phyloP scores from a whole-genome alignment of 1,140 invertebrate genomes.

The Yoshiicerus persimilis region DNA sequence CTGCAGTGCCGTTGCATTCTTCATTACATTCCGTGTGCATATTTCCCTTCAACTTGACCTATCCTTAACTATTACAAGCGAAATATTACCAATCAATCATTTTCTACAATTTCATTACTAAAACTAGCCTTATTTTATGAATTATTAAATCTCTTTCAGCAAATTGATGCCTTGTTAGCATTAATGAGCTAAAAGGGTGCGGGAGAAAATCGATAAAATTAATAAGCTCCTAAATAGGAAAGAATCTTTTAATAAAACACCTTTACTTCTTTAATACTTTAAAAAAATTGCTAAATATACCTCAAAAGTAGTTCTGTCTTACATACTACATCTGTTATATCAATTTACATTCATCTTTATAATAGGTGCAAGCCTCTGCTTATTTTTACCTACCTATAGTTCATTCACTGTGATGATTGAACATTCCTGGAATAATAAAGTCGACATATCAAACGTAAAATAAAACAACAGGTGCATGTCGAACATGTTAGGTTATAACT shows the following conservation, averaged over 20 bases:
- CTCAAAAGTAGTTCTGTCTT: background rate
- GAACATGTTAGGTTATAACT: conserved; percentile 32
- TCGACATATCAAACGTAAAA: background rate
- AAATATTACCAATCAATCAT: background rate
- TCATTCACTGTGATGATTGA: background rate
- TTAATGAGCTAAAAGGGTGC: background rate
- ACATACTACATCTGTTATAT: no score
- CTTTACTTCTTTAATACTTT: no score
- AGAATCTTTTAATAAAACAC: no score
- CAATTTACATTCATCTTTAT: no score
- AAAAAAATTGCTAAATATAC: background rate
- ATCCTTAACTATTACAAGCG: background rate
- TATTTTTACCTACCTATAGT: background rate
- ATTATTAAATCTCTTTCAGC: background rate
- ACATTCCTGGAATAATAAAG: background rate
- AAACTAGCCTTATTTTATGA: background rate
- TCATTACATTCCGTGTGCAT: background rate
- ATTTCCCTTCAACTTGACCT: conserved; percentile 11
- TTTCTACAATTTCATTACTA: background rate
- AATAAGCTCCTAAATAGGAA: background rate
- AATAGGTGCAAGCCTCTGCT: background rate
- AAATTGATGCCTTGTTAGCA: background rate
- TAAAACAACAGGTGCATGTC: conserved; percentile 37
- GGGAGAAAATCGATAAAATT: background rate
- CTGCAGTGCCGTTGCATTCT: background rate